These are phyloP conservation scores for Pseudomugil gertrudae DNA, from an alignment of 2,797 vertebrate genomes.

Conservation along the genomic window DNA sequence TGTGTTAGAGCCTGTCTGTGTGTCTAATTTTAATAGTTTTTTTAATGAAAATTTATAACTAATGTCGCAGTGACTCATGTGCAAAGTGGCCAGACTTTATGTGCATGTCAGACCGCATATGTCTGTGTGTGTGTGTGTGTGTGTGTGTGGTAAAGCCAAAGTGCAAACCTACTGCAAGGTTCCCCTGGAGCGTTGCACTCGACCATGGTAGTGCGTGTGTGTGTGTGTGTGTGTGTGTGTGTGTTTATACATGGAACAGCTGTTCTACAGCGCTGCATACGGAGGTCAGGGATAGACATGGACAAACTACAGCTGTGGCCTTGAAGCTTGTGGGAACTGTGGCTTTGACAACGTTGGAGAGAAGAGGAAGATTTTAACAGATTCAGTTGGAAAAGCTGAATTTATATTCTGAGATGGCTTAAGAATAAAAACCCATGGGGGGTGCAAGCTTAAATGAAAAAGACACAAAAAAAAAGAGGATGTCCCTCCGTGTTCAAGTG, in stretches of 20 bases:
- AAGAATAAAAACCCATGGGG: slow-evolving; percentile 3
- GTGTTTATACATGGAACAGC: slow-evolving; percentile 65
- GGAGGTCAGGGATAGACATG: slow-evolving; percentile 67
- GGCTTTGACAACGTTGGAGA: slow-evolving; percentile 62
- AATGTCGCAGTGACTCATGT: slow-evolving; percentile 8
- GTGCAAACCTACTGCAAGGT: slow-evolving; percentile 54
- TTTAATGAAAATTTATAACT: slow-evolving; percentile 16
- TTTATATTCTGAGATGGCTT: slow-evolving; percentile 16
- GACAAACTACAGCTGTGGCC: slow-evolving; percentile 76
- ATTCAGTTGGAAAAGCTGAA: slow-evolving; percentile 10
- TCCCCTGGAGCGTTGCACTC: slow-evolving; percentile 56
- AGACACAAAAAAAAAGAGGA: background rate
- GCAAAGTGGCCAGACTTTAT: slow-evolving; percentile 14
- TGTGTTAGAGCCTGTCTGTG: background rate
- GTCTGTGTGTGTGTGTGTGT: slow-evolving; percentile 25
- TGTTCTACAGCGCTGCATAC: slow-evolving; percentile 66
- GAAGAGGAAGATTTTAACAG: slow-evolving; percentile 14
- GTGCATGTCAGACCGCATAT: slow-evolving; percentile 46
- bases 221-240: slow-evolving; percentile 5
- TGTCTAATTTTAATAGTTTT: background rate
- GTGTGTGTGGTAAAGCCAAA: slow-evolving; percentile 26
- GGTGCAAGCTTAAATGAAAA: background rate
- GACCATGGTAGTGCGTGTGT: slow-evolving; percentile 9
- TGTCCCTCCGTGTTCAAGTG: slow-evolving; percentile 3
- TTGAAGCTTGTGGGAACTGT: slow-evolving; percentile 72